Percentiles rank a stretch among this genome's conserved stretches.
Evolutionary conservation across 2,797 vertebrate species (phyloP).

Genomic region (Lepidocolaptes lacrymiger): DNA sequence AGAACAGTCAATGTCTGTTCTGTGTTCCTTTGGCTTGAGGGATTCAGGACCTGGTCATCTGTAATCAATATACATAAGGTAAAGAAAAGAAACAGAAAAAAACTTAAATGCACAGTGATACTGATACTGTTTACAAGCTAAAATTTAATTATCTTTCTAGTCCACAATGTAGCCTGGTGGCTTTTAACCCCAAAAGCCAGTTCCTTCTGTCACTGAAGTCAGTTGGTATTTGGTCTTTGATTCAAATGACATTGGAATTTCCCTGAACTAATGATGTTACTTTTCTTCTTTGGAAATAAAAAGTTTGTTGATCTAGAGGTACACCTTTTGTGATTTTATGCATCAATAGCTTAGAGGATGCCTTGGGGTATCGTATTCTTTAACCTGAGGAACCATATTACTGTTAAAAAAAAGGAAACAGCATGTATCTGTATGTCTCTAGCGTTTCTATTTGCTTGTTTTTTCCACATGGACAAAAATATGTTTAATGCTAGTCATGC

Average conservation of each 20-base stretch:
- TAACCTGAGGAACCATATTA: neutral
- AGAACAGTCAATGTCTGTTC: neutral
- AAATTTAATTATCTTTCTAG: neutral
- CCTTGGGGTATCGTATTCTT: neutral
- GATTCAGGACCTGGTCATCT: neutral
- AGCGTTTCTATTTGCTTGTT: neutral
- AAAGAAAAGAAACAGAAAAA: neutral
- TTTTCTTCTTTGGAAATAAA: neutral
- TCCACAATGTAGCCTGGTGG: neutral
- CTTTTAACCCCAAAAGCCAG: neutral
- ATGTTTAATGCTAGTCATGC: neutral
- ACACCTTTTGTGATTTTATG: neutral
- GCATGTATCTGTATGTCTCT: neutral
- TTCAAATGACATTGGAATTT: neutral
- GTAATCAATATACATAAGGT: neutral
- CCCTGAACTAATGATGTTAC: neutral
- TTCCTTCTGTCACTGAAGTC: neutral
- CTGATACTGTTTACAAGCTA: neutral
- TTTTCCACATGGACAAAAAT: neutral
- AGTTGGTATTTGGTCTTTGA: neutral
- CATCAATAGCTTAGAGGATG: neutral
- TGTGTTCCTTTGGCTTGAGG: neutral
- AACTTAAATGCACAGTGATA: neutral
- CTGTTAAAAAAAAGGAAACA: neutral
- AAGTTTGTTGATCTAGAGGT: neutral